Conservation (phyloP, 2,113 vertebrate species). For the Typhlomys cinereus region DNA sequence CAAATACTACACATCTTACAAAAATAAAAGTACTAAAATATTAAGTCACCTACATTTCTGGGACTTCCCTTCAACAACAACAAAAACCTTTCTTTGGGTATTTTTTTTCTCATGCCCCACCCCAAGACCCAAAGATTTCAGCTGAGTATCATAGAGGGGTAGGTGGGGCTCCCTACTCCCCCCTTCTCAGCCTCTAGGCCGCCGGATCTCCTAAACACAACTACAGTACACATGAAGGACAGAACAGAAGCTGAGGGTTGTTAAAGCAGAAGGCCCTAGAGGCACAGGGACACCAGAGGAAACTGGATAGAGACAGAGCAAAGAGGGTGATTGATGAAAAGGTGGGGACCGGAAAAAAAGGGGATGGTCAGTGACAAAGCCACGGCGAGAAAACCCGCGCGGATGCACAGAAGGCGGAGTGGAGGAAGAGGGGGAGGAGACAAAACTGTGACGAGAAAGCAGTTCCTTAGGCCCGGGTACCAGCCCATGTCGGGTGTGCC, state of each 20-base stretch:
- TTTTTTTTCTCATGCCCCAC: slow-evolving; percentile 26
- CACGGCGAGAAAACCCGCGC: neutral
- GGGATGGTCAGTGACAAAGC: neutral
- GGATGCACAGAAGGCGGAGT: neutral
- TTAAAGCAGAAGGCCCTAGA: neutral
- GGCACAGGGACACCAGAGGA: neutral
- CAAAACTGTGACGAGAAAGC: slow-evolving; percentile 49
- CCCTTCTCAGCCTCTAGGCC: slow-evolving; percentile 7
- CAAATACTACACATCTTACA: slow-evolving; percentile 88
- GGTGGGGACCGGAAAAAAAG: neutral
- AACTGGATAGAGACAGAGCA: neutral
- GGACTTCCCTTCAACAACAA: slow-evolving; percentile 71
- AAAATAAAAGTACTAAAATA: slow-evolving; percentile 91
- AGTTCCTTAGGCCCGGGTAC: slow-evolving; percentile 40
- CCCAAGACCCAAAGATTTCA: slow-evolving; percentile 57
- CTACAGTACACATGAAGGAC: neutral
- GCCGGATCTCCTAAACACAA: slow-evolving; percentile 41
- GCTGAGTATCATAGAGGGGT: neutral
- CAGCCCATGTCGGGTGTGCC: slow-evolving; percentile 10
- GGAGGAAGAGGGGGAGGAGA: slow-evolving; percentile 2
- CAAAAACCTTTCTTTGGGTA: slow-evolving; percentile 63
- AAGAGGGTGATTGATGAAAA: neutral
- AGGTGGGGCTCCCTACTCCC: neutral
- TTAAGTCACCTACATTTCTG: slow-evolving; percentile 87
- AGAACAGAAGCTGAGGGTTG: slow-evolving; percentile 10